Percentiles rank a stretch among this genome's conserved stretches.
These are phyloP conservation scores for Neoarius graeffei DNA, from an alignment of 2,113 vertebrate genomes.

Conservation along the genomic window DNA sequence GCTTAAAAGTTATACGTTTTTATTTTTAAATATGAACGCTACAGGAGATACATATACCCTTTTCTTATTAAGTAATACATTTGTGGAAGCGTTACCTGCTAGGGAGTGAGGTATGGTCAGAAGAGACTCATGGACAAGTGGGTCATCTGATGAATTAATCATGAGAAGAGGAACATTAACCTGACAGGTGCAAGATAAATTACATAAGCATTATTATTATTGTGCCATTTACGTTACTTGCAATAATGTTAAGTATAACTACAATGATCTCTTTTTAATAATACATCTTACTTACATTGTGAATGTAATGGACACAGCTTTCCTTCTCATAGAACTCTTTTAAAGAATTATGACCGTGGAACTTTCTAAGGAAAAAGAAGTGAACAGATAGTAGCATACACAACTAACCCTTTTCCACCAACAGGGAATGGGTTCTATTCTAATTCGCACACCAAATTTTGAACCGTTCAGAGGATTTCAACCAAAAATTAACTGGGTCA, in stretches of 20 bases:
- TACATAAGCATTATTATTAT: not conserved
- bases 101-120: constrained; percentile 91
- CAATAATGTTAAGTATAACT: not conserved
- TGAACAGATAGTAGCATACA: constrained; percentile 37
- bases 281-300: constrained; percentile 80
- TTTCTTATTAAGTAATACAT: not conserved
- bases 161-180: constrained; percentile 91
- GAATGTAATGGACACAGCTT: constrained; percentile 93
- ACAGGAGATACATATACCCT: not conserved
- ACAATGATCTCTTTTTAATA: not conserved
- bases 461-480: too few relatives aligned
- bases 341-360: constrained; percentile 90
- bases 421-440: too few relatives aligned
- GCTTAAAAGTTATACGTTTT: not conserved
- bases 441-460: too few relatives aligned
- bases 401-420: too few relatives aligned
- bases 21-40: not conserved
- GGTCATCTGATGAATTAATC: constrained; percentile 94
- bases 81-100: constrained; percentile 77
- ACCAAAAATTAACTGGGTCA: too few relatives aligned
- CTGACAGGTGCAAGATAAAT: constrained; percentile 61
- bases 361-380: constrained; percentile 78
- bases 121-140: constrained; percentile 91
- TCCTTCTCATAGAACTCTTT: constrained; percentile 98
- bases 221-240: not conserved